Conservation (phyloP, 2,888 invertebrate genomes). For the Melolontha melolontha region DNA sequence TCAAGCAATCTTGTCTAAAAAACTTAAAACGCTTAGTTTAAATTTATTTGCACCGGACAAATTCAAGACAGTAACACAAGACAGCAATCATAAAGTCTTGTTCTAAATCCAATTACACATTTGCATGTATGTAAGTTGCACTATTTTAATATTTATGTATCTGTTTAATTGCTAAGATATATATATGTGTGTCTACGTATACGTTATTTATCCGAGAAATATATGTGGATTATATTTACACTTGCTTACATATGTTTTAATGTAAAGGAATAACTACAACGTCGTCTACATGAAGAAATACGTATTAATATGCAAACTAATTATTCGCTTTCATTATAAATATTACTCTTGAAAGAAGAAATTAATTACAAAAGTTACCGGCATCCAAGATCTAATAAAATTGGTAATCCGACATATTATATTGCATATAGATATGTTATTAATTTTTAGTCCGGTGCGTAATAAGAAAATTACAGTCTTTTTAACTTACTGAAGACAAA, state of each 20-base stretch:
- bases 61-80: no score
- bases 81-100: no score
- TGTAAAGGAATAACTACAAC: background rate
- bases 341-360: conserved; percentile 37
- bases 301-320: conserved; percentile 43
- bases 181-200: no score
- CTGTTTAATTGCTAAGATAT: no score
- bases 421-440: conserved; percentile 39
- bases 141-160: conserved; percentile 28
- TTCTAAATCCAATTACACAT: no score
- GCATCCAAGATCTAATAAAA: conserved; percentile 37
- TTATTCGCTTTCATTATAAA: conserved; percentile 39
- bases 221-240: background rate
- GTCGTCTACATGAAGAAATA: conserved; percentile 30
- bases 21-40: no score
- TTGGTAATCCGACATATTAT: conserved; percentile 37
- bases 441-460: conserved; percentile 33
- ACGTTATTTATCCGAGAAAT: no score
- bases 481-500: conserved; percentile 13
- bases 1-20: no score
- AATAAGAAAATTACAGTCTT: conserved; percentile 41
- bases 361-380: conserved; percentile 41
- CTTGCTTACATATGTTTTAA: conserved; percentile 1
- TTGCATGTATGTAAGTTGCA: background rate
- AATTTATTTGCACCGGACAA: no score